Percentiles rank a stretch among this genome's conserved stretches.
These are phyloP conservation scores for Acanthosepion pharaonis DNA, from an alignment of 2,888 invertebrate species.

Conservation along the genomic window DNA sequence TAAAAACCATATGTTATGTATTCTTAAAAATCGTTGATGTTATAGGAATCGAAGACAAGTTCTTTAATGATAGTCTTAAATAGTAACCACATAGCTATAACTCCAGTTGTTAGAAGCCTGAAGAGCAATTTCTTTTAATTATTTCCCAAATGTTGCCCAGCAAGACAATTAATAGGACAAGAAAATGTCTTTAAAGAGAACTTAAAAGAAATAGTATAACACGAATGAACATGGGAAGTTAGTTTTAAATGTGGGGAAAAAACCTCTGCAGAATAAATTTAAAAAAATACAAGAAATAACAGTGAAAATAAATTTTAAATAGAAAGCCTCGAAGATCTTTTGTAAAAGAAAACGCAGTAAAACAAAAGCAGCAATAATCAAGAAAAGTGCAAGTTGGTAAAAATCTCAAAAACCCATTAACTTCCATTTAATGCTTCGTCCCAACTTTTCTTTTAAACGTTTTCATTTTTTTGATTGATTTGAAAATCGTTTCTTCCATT, in stretches of 20 bases:
- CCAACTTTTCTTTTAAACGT: background rate
- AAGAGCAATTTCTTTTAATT: background rate
- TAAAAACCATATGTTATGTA: no score
- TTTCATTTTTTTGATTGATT: no score
- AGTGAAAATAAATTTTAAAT: background rate
- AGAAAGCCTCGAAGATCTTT: background rate
- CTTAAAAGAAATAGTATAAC: background rate
- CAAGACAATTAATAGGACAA: conserved; percentile 33
- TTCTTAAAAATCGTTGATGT: no score
- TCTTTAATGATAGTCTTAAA: background rate
- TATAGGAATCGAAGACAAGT: background rate
- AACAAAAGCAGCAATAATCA: background rate
- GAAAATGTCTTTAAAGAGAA: background rate
- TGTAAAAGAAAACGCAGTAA: background rate
- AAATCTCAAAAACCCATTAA: background rate
- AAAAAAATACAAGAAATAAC: background rate
- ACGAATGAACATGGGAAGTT: background rate
- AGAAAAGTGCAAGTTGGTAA: background rate
- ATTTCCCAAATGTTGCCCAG: background rate
- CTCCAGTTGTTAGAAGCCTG: background rate
- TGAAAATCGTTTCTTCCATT: no score
- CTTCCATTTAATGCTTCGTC: no score
- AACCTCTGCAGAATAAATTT: background rate
- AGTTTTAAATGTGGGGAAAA: background rate
- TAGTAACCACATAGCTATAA: background rate